Conservation (phyloP, 2,797 vertebrate species). For the Pangasius krempfi region DNA sequence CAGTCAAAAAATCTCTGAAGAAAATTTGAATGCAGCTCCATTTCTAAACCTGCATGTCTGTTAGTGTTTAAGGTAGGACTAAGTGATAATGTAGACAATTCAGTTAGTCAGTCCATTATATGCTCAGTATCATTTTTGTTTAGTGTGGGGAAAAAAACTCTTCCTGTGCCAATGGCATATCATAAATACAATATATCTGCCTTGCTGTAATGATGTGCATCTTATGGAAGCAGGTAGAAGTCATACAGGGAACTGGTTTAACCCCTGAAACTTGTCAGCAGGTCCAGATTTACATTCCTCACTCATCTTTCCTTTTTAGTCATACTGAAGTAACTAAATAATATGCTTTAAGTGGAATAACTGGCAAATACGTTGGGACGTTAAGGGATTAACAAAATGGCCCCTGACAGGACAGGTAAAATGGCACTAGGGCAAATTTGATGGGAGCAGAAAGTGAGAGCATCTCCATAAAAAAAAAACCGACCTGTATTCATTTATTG, state of each 20-base stretch:
- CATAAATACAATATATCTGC: not conserved
- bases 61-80: slow-evolving; percentile 35
- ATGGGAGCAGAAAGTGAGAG: not conserved
- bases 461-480: not conserved
- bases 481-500: slow-evolving; percentile 5
- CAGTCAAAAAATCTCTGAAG: not conserved
- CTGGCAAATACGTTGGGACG: not conserved
- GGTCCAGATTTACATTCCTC: not conserved
- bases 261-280: not conserved
- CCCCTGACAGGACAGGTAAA: not conserved
- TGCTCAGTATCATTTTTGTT: not conserved
- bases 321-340: not conserved
- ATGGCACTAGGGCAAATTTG: not conserved
- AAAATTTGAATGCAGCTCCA: not conserved
- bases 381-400: not conserved
- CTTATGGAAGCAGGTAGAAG: slow-evolving; percentile 3
- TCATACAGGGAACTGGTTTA: not conserved
- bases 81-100: not conserved
- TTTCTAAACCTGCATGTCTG: not conserved
- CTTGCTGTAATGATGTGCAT: not conserved
- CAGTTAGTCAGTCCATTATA: not conserved
- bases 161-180: not conserved
- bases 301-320: not conserved
- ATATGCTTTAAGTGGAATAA: not conserved
- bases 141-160: not conserved